phyloP scores from a whole-genome alignment of 2,797 vertebrate species.

The Columba guinea region DNA sequence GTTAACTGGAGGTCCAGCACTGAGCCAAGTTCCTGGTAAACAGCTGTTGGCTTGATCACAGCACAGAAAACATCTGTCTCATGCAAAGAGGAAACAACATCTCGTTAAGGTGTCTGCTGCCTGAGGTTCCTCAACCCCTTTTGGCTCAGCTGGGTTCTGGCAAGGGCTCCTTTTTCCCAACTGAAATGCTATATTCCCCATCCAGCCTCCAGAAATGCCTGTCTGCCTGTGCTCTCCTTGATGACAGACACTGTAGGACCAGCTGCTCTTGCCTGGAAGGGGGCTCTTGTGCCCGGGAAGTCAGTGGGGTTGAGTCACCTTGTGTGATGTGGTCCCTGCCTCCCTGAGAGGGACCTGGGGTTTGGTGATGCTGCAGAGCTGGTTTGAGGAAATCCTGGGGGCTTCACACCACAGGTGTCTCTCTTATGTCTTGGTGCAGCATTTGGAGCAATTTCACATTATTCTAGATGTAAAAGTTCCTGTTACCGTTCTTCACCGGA shows the following conservation, averaged over 20 bases:
- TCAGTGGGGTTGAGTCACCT: background rate
- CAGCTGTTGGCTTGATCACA: background rate
- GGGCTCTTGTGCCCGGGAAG: background rate
- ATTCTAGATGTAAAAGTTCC: background rate
- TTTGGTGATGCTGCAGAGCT: background rate
- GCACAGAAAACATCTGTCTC: background rate
- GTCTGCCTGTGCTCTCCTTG: background rate
- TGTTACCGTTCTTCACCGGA: background rate
- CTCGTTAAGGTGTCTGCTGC: background rate
- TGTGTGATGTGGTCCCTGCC: background rate
- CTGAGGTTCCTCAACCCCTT: background rate
- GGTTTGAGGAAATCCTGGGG: background rate
- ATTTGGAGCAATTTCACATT: background rate
- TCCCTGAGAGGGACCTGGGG: background rate
- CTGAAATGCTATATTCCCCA: background rate
- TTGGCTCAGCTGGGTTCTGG: fast-evolving
- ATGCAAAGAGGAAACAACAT: background rate
- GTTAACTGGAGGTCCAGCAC: background rate
- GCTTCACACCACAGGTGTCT: fast-evolving
- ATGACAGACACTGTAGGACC: background rate
- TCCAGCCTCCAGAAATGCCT: background rate
- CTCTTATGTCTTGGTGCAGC: background rate
- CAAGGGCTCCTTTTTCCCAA: background rate
- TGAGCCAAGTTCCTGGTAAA: background rate
- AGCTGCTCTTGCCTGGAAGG: background rate